Evolutionary conservation across 2,888 invertebrate genomes (phyloP).

Genomic region (Ptilodon capucinus): DNA sequence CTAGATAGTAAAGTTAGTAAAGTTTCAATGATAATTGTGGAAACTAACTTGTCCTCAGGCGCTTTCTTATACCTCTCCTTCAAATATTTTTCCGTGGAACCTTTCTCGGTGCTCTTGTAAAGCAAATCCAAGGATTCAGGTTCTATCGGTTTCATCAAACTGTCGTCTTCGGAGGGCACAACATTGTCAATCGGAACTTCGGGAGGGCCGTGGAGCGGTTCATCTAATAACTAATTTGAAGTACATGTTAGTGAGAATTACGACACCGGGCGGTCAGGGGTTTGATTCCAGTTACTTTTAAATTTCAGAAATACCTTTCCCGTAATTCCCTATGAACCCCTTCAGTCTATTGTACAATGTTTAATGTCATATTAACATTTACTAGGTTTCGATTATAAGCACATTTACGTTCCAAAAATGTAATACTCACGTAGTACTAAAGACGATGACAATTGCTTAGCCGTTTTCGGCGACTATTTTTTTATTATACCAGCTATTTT

Average conservation of each 20-base stretch:
- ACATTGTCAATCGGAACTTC: conserved; percentile 45
- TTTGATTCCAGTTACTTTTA: too few relatives aligned
- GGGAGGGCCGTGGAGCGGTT: conserved; percentile 43
- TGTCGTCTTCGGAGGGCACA: conserved; percentile 45
- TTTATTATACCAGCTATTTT: too few relatives aligned
- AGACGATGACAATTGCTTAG: too few relatives aligned
- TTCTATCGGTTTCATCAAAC: conserved; percentile 79
- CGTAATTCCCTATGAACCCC: too few relatives aligned
- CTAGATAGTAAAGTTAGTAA: too few relatives aligned
- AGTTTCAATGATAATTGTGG: background rate
- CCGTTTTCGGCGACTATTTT: too few relatives aligned
- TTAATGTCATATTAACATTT: too few relatives aligned
- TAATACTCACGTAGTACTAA: too few relatives aligned
- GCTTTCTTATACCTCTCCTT: conserved; percentile 69
- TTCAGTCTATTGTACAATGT: too few relatives aligned
- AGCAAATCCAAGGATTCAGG: conserved; percentile 66
- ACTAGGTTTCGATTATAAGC: too few relatives aligned
- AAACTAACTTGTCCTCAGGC: conserved; percentile 77
- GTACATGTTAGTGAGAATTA: background rate
- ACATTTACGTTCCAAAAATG: too few relatives aligned
- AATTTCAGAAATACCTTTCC: too few relatives aligned
- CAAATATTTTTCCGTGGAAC: conserved; percentile 74
- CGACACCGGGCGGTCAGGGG: background rate
- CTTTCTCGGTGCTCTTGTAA: conserved; percentile 71
- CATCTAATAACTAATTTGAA: conserved; percentile 46